A percentile compares a stretch with the other conserved stretches of the same genome.
These are phyloP conservation scores for Laspeyria flexula DNA, from an alignment of 2,888 invertebrate species.

Conservation along the genomic window DNA sequence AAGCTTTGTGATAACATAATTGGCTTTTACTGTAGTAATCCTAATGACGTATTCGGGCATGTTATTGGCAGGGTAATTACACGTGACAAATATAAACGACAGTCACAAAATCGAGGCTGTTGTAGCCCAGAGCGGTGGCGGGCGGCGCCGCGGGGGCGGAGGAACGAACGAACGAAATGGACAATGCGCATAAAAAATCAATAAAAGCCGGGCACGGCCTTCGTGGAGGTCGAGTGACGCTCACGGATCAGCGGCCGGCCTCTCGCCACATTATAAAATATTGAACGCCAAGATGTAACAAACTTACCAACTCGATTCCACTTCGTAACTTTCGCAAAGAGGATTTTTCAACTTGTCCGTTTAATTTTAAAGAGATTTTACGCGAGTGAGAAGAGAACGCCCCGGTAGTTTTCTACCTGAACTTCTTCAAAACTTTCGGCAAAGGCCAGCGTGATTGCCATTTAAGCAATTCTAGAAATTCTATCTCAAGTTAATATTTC, in stretches of 20 bases:
- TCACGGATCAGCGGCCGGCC: slow-evolving; percentile 53
- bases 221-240: slow-evolving; percentile 76
- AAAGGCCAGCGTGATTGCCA: slow-evolving; percentile 22
- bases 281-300: slow-evolving; percentile 40
- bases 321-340: slow-evolving; percentile 34
- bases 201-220: slow-evolving; percentile 82
- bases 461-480: slow-evolving; percentile 23
- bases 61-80: slow-evolving; percentile 9
- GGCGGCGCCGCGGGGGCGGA: slow-evolving; percentile 54
- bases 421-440: slow-evolving; percentile 25
- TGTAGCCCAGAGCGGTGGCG: slow-evolving; percentile 30
- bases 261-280: slow-evolving; percentile 47
- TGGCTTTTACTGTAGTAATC: background rate
- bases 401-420: slow-evolving; percentile 18
- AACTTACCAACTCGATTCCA: slow-evolving; percentile 39
- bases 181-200: slow-evolving; percentile 85
- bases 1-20: slow-evolving; percentile 6
- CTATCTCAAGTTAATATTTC: background rate
- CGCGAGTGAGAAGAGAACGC: slow-evolving; percentile 14
- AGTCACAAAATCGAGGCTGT: slow-evolving; percentile 37
- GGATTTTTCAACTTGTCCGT: slow-evolving; percentile 35
- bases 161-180: slow-evolving; percentile 68
- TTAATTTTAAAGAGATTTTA: slow-evolving; percentile 38
- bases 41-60: background rate
- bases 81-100: slow-evolving; percentile 33